Conservation (phyloP, 1,140 invertebrate genomes). For the Nautilus pompilius region DNA sequence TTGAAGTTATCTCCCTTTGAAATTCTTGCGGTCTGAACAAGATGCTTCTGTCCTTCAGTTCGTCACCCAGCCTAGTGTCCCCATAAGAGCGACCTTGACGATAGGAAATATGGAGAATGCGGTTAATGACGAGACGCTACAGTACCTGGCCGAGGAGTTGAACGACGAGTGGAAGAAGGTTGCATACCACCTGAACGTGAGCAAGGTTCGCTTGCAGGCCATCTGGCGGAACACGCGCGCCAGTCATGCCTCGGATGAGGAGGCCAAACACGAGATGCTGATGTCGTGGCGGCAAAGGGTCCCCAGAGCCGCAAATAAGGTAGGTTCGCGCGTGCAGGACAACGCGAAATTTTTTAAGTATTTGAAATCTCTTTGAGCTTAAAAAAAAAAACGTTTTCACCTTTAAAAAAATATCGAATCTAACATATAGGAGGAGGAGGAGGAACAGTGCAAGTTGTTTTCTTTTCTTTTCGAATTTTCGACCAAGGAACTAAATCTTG, state of each 20-base stretch:
- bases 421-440: no score
- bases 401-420: no score
- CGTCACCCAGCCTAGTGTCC: slow-evolving; percentile 23
- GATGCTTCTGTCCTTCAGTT: slow-evolving; percentile 21
- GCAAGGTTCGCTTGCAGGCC: slow-evolving; percentile 34
- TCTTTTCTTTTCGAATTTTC: no score
- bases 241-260: slow-evolving; percentile 21
- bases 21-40: neutral
- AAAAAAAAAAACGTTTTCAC: no score
- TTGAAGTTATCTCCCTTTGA: neutral
- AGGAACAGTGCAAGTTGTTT: no score
- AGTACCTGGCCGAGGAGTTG: slow-evolving; percentile 34
- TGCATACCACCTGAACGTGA: slow-evolving; percentile 31
- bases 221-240: slow-evolving; percentile 31
- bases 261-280: slow-evolving; percentile 45
- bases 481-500: no score
- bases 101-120: slow-evolving; percentile 30
- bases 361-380: no score
- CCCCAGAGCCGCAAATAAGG: slow-evolving; percentile 43
- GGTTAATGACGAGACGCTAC: slow-evolving; percentile 32
- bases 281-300: slow-evolving; percentile 47
- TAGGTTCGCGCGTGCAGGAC: slow-evolving; percentile 12
- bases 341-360: no score
- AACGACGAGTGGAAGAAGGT: slow-evolving; percentile 43
- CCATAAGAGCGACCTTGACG: slow-evolving; percentile 25